Evolutionary conservation across 2,888 invertebrate genomes (phyloP).

Genomic region (Camponotus fellah): DNA sequence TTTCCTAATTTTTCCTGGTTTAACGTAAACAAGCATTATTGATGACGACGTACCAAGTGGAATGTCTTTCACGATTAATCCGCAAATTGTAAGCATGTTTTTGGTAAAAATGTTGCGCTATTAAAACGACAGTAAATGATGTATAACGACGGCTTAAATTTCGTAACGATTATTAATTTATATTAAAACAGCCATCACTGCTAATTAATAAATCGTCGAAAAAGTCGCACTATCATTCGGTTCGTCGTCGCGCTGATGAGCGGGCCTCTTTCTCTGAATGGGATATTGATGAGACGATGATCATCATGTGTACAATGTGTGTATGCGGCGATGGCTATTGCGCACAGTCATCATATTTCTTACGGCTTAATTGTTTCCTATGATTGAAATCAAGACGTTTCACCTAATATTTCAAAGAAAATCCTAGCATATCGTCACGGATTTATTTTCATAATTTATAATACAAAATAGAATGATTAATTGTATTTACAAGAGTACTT

Average conservation of each 20-base stretch:
- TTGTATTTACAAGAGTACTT: constrained; percentile 61
- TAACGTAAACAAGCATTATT: neutral
- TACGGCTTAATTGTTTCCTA: constrained; percentile 54
- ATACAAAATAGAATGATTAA: neutral
- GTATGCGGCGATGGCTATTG: constrained; percentile 41
- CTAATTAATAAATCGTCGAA: constrained; percentile 55
- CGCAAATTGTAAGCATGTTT: neutral
- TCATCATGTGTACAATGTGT: constrained; percentile 46
- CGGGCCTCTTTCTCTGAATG: constrained; percentile 63
- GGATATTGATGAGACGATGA: constrained; percentile 67
- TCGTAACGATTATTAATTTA: constrained; percentile 30
- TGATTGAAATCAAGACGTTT: constrained; percentile 47
- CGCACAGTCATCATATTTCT: constrained; percentile 50
- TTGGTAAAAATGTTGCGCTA: neutral
- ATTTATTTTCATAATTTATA: neutral
- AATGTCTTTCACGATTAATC: neutral
- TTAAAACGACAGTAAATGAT: neutral
- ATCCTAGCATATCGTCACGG: neutral
- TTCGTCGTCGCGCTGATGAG: constrained; percentile 49
- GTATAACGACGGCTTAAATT: constrained; percentile 2
- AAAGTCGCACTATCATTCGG: constrained; percentile 47
- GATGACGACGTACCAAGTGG: neutral
- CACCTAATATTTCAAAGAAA: constrained; percentile 32
- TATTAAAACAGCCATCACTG: constrained; percentile 46
- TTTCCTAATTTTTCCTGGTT: constrained; percentile 1